A percentile compares a stretch with the other conserved stretches of the same genome.
Conservation (phyloP, 2,113 vertebrate species). For the Gymnobelideus leadbeateri region DNA sequence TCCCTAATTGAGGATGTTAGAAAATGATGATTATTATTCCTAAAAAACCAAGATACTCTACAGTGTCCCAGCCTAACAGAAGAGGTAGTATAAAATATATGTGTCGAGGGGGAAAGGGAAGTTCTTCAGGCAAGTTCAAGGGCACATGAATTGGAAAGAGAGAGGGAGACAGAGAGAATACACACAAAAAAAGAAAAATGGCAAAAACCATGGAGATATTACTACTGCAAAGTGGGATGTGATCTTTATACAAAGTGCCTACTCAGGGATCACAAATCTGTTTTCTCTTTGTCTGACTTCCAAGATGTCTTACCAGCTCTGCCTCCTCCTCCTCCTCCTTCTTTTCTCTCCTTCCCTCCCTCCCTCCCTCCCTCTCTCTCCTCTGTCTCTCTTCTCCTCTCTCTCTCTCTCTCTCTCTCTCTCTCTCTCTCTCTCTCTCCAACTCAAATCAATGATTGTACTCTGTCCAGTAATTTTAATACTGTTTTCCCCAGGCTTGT, state of each 20-base stretch:
- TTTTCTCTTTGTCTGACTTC: background rate
- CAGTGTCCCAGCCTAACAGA: background rate
- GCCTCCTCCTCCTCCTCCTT: background rate
- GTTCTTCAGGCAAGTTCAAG: background rate
- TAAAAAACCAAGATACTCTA: background rate
- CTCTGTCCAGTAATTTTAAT: conserved; percentile 10
- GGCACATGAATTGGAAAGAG: background rate
- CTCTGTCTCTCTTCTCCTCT: background rate
- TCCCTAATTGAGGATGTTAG: background rate
- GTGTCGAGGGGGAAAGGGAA: background rate
- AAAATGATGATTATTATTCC: background rate
- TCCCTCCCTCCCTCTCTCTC: background rate
- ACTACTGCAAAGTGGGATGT: background rate
- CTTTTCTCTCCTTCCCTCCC: background rate
- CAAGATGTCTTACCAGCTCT: background rate
- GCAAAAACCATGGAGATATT: background rate
- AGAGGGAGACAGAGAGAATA: background rate
- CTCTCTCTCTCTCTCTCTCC: too few species aligned
- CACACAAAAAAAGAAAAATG: background rate
- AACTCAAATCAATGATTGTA: conserved; percentile 55
- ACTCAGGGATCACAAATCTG: background rate
- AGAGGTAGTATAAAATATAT: background rate
- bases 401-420: background rate
- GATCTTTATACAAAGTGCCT: background rate
- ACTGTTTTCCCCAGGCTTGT: conserved; percentile 41